Evolutionary conservation across 1,140 invertebrate species (phyloP), one percentile per base, ranked within the genome.

Genomic region (Prorops nasuta): DNA sequence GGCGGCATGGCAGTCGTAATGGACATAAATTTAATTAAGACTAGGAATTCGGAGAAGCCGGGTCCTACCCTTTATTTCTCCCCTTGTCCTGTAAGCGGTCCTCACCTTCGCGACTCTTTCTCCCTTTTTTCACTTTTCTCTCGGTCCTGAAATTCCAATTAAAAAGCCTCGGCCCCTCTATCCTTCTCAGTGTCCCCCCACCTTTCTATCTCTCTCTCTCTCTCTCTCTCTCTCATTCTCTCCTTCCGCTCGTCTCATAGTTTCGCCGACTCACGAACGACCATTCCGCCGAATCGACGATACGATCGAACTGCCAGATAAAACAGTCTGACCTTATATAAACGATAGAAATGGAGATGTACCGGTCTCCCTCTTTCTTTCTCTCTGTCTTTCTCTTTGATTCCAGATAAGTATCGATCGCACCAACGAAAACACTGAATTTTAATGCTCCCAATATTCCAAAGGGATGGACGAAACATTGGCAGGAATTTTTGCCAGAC

Each of bases 21-120:
- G 66, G 66, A 67, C 71, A 76, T 74, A 76, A 76, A 76, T 75
- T 76, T 73, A 73, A 76, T 77, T 74, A 74, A 72, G 72, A 74
- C 74, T 76, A 77, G 68, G 64, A 70, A 71, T 76, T 76, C 72
- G 53, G 35, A 44, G 74, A 76, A 74, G 34, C 53, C 16, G 24
- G 21, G 8, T 19, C 40, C 39, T 46, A 45, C 60, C 49, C 67
- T 57, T 63, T 63, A 67, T 67, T 49, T 37, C 36, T 43, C n/a
- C 48, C 24, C 35, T 17, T 17, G 20, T 18, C 39, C 21, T 56
- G 55, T n/a, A n/a, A n/a, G n/a, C n/a, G n/a, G n/a, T n/a, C n/a
- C n/a, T n/a, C n/a, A n/a, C n/a, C n/a, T n/a, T n/a, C 39, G 53
- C 63, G 58, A 67, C 63, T 59, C 24, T 6, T 10, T 28, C 24